These are phyloP conservation scores for Bombyx huttoni DNA, from an alignment of 2,888 invertebrate species.

Conservation along the genomic window DNA sequence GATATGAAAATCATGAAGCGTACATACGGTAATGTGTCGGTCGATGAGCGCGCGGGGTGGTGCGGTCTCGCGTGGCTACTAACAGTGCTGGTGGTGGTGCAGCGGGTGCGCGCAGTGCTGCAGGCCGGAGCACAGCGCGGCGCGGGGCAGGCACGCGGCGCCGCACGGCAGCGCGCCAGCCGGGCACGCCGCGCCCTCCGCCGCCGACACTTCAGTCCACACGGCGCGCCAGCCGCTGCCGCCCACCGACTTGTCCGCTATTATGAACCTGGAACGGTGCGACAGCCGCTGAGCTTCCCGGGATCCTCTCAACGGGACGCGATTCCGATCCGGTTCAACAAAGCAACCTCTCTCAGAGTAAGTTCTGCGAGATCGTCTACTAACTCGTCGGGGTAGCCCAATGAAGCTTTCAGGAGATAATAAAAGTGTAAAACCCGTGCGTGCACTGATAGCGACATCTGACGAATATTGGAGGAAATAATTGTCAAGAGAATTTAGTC, in stretches of 20 bases:
- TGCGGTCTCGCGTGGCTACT: conserved; percentile 57
- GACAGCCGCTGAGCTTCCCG: background rate
- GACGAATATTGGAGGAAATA: no score
- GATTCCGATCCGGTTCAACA: no score
- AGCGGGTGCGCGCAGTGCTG: conserved; percentile 82
- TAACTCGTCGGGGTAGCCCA: no score
- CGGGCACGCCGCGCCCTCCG: conserved; percentile 45
- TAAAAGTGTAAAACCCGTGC: no score
- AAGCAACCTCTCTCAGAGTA: no score
- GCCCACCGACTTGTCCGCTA: conserved; percentile 95
- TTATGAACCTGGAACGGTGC: conserved; percentile 82
- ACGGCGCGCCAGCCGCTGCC: conserved; percentile 93
- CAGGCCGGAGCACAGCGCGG: conserved; percentile 54
- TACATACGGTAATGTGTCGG: background rate
- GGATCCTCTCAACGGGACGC: no score
- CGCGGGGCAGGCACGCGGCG: conserved; percentile 49
- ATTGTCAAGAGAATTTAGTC: no score
- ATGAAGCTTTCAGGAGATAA: no score
- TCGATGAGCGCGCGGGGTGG: conserved; percentile 3
- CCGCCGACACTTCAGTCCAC: conserved; percentile 91
- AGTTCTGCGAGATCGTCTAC: no score
- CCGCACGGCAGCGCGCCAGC: conserved; percentile 27
- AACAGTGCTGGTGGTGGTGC: conserved; percentile 79
- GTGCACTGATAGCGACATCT: no score
- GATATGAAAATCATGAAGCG: no score